phyloP scores from a whole-genome alignment of 2,797 vertebrate genomes.

The Pelobates cultripes region DNA sequence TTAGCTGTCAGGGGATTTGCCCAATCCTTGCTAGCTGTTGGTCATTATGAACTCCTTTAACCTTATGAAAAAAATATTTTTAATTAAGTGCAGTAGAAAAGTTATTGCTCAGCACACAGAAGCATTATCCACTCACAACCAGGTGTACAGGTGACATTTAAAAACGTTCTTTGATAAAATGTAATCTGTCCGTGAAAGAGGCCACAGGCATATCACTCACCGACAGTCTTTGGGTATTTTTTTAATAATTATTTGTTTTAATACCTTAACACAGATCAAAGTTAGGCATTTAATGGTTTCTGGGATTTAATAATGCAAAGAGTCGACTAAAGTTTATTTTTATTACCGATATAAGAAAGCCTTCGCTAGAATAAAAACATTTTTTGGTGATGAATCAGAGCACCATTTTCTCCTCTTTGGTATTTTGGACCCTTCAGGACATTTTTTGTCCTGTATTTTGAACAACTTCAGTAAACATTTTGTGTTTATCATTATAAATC shows the following conservation, averaged over 20 bases:
- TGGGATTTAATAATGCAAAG: too few relatives aligned
- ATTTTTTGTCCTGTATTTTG: too few relatives aligned
- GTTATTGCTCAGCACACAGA: constrained; percentile 9
- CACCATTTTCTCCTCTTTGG: too few relatives aligned
- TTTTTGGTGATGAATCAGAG: too few relatives aligned
- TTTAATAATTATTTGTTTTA: not conserved
- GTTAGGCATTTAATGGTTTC: not conserved
- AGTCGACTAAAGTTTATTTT: too few relatives aligned
- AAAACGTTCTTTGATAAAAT: constrained; percentile 35
- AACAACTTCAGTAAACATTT: too few relatives aligned
- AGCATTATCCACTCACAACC: constrained; percentile 20
- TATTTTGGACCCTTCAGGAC: too few relatives aligned
- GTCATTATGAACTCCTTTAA: not conserved
- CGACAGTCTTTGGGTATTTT: not conserved
- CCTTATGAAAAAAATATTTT: constrained; percentile 31
- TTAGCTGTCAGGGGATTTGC: not conserved
- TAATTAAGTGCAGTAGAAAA: constrained; percentile 23
- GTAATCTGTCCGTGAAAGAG: constrained; percentile 40
- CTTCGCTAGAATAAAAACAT: too few relatives aligned
- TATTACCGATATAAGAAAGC: too few relatives aligned
- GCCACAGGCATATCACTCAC: constrained; percentile 37
- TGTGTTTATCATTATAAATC: too few relatives aligned
- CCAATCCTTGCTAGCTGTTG: constrained; percentile 4
- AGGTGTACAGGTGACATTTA: constrained; percentile 50
- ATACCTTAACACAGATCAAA: not conserved